phyloP scores from a whole-genome alignment of 1,140 invertebrate genomes.

The Atta colombica region DNA sequence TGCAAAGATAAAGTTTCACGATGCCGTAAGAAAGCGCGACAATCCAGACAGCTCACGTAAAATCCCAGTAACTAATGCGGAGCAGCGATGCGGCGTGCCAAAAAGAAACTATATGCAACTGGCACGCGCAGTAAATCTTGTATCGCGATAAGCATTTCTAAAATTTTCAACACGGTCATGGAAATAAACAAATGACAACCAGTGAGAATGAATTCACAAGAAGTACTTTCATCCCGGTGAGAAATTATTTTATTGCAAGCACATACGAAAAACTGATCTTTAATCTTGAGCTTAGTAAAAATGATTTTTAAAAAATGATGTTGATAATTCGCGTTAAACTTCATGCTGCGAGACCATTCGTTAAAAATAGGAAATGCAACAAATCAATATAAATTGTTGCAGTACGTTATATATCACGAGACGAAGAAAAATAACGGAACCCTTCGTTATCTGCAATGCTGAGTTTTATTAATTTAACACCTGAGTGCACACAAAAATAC shows the following conservation, averaged over 20 bases:
- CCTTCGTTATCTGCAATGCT: constrained; percentile 7
- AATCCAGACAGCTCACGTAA: constrained; percentile 23
- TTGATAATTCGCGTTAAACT: too few relatives aligned
- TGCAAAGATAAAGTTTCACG: constrained; percentile 34
- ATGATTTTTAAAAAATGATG: background rate
- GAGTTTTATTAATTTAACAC: constrained; percentile 50
- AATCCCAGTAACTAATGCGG: constrained; percentile 49
- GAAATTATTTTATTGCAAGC: background rate
- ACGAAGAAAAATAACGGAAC: constrained; percentile 9
- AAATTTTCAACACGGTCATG: constrained; percentile 38
- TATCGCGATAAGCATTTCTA: background rate
- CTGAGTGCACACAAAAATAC: constrained; percentile 19
- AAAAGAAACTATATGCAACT: constrained; percentile 7
- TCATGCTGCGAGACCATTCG: background rate
- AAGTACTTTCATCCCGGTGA: background rate
- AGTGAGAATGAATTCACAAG: constrained; percentile 6
- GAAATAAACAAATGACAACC: constrained; percentile 15
- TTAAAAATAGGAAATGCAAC: background rate
- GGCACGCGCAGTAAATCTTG: constrained; percentile 21
- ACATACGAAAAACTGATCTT: background rate
- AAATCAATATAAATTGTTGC: constrained; percentile 30
- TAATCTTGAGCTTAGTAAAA: background rate
- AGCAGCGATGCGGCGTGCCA: background rate
- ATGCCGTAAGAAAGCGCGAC: constrained; percentile 26
- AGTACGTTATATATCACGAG: background rate